phyloP scores from a whole-genome alignment of 2,888 invertebrate genomes.

The Chorisops tibialis region DNA sequence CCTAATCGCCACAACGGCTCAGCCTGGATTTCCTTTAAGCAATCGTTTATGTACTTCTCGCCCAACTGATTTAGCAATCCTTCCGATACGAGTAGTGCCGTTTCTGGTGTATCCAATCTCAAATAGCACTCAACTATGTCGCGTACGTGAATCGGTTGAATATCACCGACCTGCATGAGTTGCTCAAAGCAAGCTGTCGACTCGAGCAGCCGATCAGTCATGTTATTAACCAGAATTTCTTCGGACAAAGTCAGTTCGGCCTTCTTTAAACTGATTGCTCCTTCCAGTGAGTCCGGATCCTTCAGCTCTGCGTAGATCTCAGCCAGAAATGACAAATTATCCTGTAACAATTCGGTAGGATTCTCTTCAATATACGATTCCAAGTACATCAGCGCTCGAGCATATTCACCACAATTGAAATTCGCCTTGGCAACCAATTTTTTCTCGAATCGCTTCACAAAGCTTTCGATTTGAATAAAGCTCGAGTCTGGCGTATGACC shows the following conservation, averaged over 20 bases:
- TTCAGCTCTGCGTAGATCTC: constrained; percentile 85
- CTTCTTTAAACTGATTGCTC: constrained; percentile 70
- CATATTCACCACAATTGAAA: constrained; percentile 70
- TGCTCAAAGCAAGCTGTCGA: constrained; percentile 86
- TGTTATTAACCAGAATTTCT: constrained; percentile 78
- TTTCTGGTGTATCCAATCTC: constrained; percentile 81
- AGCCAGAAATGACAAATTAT: constrained; percentile 63
- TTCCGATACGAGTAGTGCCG: constrained; percentile 72
- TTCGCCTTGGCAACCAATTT: constrained; percentile 68
- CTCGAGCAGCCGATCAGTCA: constrained; percentile 77
- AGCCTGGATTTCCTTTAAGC: constrained; percentile 67
- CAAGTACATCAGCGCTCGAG: constrained; percentile 71
- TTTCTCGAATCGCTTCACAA: constrained; percentile 59
- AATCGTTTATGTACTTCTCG: constrained; percentile 59
- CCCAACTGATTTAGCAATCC: constrained; percentile 62
- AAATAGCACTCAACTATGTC: constrained; percentile 85
- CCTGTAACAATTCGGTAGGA: constrained; percentile 54
- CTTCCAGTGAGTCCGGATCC: constrained; percentile 88
- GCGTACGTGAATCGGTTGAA: constrained; percentile 55
- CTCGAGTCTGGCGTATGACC: constrained; percentile 22
- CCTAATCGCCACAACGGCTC: constrained; percentile 88
- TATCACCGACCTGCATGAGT: constrained; percentile 61
- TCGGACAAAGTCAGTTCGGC: constrained; percentile 76
- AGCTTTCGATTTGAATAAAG: constrained; percentile 42
- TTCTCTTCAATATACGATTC: constrained; percentile 67